Evolutionary conservation across 2,797 vertebrate species (phyloP), one percentile per base, ranked within the genome.

Genomic region (Spatula clypeata): DNA sequence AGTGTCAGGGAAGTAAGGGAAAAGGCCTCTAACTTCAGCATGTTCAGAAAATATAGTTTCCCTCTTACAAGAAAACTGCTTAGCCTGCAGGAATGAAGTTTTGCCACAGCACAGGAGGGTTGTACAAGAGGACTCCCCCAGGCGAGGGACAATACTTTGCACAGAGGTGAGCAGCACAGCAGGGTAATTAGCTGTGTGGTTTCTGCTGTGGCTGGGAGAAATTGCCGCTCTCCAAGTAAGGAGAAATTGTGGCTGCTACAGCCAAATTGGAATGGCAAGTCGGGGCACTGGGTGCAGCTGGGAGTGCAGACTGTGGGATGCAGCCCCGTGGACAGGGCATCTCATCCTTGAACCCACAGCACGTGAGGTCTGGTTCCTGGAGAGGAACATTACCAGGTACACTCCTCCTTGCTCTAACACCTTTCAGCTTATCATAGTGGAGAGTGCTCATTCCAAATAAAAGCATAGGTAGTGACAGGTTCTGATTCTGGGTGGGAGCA

Each of bases 261-360:
- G 58, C 32, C 71, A 47, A 27, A 29, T 40, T 27, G 19, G 58
- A 44, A 71, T n/a, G 75, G n/a, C 23, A 77, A 62, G 42, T 20
- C 36, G 21, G 38, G 54, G 76, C 27, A 7, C 24, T 4, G 31
- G 9, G 16, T 29, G 67, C 32, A 21, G 55, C 65, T 38, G 61
- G 64, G 23, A 17, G 21, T 0, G 36, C 53, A 53, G 36, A 5
- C 32, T 21, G 24, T 1, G 13, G 9, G 40, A 23, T 1, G 1
- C 6, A 6, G 45, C 13, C 53, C 53, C 2, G 6, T 11, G 29
- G 17, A 8, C 26, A 6, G 65, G n/a, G 2, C 73, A 19, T 4
- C 69, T 13, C 12, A 0, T 38, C 47, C 69, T 15, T 34, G 70
- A 32, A 34, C 3, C 38, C 1, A 0, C 65, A 14, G 51, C 0